Base-by-base conservation (phyloP, 2,113 vertebrate genomes). In the Psophia crepitans region DNA sequence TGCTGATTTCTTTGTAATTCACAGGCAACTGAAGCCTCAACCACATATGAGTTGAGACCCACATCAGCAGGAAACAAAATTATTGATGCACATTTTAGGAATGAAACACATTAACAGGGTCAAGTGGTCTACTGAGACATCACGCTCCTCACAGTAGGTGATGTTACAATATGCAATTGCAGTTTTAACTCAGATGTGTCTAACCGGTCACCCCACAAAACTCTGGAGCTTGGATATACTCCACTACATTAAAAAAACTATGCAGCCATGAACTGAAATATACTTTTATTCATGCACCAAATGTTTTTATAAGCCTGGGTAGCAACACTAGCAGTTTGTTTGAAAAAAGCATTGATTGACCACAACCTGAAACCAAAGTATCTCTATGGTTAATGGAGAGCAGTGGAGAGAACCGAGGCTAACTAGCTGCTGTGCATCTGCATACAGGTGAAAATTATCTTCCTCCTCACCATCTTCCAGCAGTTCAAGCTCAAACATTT, bases 11-110 rank as follows among this genome's bases (percentile, higher is more conserved):
- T 84, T 81, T 56, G 32, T 35, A 68, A 95, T 33, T 15, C 37
- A 80, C 17, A 41, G 30, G 5, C n/a, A 84, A 43, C n/a, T 35
- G n/a, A 96, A 77, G 15, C 8, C 23, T 81, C 69, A 77, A 22
- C 1, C 0, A 2, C n/a, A 15, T 9, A 35, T 1, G 6, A 84
- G 22, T 11, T 5, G 7, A 89, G 27, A 86, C 8, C 5, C 14
- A 20, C 28, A 80, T 19, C 13, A 64, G 20, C 19, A 88, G n/a
- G n/a, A 90, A 90, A 84, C 24, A 92, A 70, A 91, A 65, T 20
- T 37, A 15, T 64, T 74, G 21, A 32, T 84, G 19, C 11, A 82
- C 4, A 18, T n/a, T 81, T 82, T 32, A 37, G 65, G 8, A 91
- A 85, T 32, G 8, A 91, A 89, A 43, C 20, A 41, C 30, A 33